Evolutionary conservation across 2,888 invertebrate species (phyloP).

Genomic region (Marronus borbonicus): DNA sequence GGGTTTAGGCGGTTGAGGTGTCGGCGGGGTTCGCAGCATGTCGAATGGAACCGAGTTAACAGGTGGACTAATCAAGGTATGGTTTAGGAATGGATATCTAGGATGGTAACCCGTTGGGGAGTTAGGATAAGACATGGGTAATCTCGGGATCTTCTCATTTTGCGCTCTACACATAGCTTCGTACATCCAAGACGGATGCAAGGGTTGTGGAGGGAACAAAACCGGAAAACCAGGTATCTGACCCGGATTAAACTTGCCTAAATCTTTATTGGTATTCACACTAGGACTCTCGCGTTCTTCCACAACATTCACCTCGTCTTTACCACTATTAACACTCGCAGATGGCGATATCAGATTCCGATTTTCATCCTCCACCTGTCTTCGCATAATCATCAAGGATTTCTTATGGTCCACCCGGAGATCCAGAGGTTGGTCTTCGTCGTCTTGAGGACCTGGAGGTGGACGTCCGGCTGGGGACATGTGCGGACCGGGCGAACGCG

Average conservation of each 20-base stretch:
- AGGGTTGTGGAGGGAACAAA: constrained; percentile 75
- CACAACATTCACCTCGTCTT: constrained; percentile 60
- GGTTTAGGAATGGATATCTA: constrained; percentile 70
- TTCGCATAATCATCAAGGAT: constrained; percentile 69
- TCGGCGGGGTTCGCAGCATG: constrained; percentile 70
- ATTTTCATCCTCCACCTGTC: constrained; percentile 86
- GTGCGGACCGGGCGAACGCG: constrained; percentile 71
- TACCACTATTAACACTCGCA: constrained; percentile 66
- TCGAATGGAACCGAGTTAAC: constrained; percentile 74
- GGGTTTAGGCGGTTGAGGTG: constrained; percentile 66
- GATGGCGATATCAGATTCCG: constrained; percentile 84
- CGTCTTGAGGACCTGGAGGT: constrained; percentile 71
- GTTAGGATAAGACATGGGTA: constrained; percentile 76
- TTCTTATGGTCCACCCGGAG: constrained; percentile 90
- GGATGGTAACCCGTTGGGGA: constrained; percentile 70
- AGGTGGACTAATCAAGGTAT: constrained; percentile 69
- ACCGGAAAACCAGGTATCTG: constrained; percentile 70
- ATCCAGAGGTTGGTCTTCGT: constrained; percentile 79
- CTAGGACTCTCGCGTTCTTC: constrained; percentile 63
- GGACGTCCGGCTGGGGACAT: constrained; percentile 75
- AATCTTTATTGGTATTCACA: constrained; percentile 58
- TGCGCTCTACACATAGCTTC: constrained; percentile 80
- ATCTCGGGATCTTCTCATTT: constrained; percentile 73
- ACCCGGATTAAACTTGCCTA: constrained; percentile 64
- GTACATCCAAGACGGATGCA: constrained; percentile 81